These are phyloP conservation scores for Acropora tenuis DNA, from an alignment of 64 coral and sea anemone species.

Conservation along the genomic window DNA sequence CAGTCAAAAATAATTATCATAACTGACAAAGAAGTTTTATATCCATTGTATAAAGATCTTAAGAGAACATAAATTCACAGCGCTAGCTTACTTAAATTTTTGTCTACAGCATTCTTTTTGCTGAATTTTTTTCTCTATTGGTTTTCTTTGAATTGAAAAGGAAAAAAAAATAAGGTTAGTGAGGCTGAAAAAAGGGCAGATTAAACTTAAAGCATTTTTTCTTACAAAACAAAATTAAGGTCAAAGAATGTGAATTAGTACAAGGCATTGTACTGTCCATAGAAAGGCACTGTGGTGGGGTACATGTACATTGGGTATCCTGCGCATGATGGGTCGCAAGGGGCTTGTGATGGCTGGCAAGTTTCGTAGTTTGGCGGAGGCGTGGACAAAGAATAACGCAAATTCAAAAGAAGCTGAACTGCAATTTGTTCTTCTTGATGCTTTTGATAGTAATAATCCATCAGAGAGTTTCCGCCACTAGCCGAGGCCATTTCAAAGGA, in stretches of 20 bases:
- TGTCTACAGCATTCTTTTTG: too few species aligned
- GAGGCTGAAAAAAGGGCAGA: too few species aligned
- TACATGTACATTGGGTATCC: conserved; percentile 45
- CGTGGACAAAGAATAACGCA: conserved; percentile 68
- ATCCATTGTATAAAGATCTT: too few species aligned
- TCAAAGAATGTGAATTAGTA: not conserved
- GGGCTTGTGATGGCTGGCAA: conserved; percentile 55
- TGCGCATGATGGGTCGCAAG: conserved; percentile 25
- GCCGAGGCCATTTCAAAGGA: conserved; percentile 56
- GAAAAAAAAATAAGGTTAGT: too few species aligned
- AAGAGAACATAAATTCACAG: too few species aligned
- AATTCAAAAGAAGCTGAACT: conserved; percentile 85
- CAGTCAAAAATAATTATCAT: not conserved
- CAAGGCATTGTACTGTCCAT: conserved; percentile 34
- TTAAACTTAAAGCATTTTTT: not conserved
- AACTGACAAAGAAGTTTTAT: not conserved
- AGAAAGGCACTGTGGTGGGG: conserved; percentile 23
- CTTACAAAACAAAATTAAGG: not conserved
- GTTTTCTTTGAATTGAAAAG: too few species aligned
- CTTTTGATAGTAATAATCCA: conserved; percentile 83
- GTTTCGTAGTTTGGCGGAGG: conserved; percentile 60
- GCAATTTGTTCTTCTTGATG: conserved; percentile 85
- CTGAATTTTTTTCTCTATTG: not conserved
- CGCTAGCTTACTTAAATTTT: too few species aligned
- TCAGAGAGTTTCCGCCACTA: conserved; percentile 42